These are phyloP conservation scores for Ochotona princeps DNA, from an alignment of 2,113 vertebrate species.

Conservation along the genomic window DNA sequence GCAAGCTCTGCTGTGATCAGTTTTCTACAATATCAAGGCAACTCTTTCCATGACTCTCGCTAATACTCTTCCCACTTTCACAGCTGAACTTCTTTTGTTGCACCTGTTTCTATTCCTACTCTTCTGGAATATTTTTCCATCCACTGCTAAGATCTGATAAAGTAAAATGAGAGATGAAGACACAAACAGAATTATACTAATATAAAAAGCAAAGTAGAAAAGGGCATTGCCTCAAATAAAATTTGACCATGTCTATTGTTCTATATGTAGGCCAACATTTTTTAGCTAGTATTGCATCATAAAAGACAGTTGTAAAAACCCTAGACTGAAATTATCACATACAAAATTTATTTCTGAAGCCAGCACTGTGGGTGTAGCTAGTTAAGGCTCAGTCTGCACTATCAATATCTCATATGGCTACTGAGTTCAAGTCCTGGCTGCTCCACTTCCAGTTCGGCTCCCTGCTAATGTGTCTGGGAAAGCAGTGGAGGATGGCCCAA, in stretches of 20 bases:
- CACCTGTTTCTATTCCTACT: background rate
- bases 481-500: no score
- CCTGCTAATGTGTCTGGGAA: no score
- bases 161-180: constrained; percentile 35
- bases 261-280: background rate
- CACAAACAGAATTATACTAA: background rate
- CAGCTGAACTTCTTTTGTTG: background rate
- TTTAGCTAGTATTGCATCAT: constrained; percentile 3
- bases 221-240: background rate
- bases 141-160: constrained; percentile 6
- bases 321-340: background rate
- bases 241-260: background rate
- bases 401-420: no score
- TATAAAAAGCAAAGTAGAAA: constrained; percentile 5
- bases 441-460: no score
- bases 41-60: constrained; percentile 1
- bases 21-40: constrained; percentile 29
- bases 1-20: background rate
- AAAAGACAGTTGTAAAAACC: constrained; percentile 22
- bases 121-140: background rate
- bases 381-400: no score
- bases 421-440: no score
- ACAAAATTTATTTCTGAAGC: constrained; percentile 15
- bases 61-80: background rate
- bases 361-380: no score